Evolutionary conservation across 2,113 vertebrate species (phyloP).

Genomic region (Myodes glareolus): DNA sequence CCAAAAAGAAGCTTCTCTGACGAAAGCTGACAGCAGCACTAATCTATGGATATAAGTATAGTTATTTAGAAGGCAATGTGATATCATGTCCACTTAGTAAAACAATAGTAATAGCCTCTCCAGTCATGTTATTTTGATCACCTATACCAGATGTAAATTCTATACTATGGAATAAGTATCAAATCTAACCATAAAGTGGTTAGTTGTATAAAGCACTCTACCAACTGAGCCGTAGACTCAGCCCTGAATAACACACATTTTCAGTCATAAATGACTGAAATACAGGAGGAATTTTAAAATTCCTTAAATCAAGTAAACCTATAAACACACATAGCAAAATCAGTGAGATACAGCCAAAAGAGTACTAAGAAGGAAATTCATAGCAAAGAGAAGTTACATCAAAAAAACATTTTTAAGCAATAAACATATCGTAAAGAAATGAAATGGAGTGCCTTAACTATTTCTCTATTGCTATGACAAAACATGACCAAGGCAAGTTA

Average conservation of each 20-base stretch:
- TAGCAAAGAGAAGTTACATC: not conserved
- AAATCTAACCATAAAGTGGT: not conserved
- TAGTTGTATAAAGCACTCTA: not conserved
- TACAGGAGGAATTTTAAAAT: not conserved
- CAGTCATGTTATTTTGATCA: not conserved
- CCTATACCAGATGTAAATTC: not conserved
- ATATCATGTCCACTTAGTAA: not conserved
- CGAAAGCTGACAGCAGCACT: not conserved
- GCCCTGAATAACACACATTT: not conserved
- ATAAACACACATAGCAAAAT: not conserved
- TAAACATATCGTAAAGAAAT: not conserved
- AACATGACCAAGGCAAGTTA: not conserved
- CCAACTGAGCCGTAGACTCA: not conserved
- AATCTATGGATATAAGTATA: not conserved
- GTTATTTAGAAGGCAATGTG: not conserved
- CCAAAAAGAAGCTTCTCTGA: not conserved
- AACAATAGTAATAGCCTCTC: not conserved
- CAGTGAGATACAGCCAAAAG: not conserved
- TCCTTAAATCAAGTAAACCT: not conserved
- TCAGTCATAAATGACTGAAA: not conserved
- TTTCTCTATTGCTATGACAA: not conserved
- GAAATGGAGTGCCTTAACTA: not conserved
- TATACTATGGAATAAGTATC: too few relatives aligned
- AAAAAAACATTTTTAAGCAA: not conserved
- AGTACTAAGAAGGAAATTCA: not conserved